phyloP scores from a whole-genome alignment of 2,113 vertebrate species.

The Rhadina sibilatrix region DNA sequence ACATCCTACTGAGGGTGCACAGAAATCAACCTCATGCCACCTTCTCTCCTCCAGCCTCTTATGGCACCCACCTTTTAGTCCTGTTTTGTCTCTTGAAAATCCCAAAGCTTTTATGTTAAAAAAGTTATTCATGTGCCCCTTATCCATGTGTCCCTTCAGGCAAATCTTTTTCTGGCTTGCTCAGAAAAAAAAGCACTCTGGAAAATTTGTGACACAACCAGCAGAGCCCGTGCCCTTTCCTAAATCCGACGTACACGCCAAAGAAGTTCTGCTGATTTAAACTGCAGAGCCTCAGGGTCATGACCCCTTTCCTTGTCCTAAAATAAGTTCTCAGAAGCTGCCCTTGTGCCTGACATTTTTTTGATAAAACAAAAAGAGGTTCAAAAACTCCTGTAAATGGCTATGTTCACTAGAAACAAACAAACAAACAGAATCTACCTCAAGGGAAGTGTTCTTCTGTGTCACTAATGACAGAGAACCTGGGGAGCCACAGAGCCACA shows the following conservation, averaged over 20 bases:
- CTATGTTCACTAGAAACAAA: neutral
- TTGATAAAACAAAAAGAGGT: neutral
- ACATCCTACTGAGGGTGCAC: neutral
- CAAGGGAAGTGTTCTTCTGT: neutral
- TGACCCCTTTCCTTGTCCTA: neutral
- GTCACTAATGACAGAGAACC: neutral
- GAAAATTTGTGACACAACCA: neutral
- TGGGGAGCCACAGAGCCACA: neutral
- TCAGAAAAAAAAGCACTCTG: neutral
- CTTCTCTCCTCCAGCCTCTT: neutral
- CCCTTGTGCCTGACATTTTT: neutral
- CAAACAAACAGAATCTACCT: neutral
- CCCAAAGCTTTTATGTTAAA: neutral
- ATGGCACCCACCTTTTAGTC: neutral
- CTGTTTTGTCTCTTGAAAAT: neutral
- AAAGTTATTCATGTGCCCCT: neutral
- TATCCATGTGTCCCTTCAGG: neutral
- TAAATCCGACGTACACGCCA: neutral
- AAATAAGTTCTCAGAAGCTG: neutral
- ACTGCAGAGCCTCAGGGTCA: neutral
- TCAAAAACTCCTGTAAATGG: neutral
- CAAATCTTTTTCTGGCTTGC: neutral
- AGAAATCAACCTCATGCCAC: rapidly evolving
- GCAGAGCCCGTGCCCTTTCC: neutral
- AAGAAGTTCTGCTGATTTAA: neutral